These are phyloP conservation scores for Phaedon cochleariae DNA, from an alignment of 2,888 invertebrate species.

Conservation along the genomic window DNA sequence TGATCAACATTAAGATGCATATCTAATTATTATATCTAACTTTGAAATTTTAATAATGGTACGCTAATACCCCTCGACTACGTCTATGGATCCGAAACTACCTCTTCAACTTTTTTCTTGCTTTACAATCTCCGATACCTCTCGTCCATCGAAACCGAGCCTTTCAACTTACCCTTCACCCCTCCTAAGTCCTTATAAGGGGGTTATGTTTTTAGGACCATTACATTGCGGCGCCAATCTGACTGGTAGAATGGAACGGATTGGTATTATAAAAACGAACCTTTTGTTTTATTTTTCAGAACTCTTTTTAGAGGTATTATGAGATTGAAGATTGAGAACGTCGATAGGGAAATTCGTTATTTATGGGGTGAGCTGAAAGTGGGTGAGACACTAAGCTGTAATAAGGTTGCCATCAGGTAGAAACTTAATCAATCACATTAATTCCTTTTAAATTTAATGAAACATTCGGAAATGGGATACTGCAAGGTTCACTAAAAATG, in stretches of 20 bases:
- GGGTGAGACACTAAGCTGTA: not conserved
- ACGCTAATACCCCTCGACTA: not conserved
- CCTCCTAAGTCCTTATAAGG: not conserved
- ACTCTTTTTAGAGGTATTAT: not conserved
- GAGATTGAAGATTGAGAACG: not conserved
- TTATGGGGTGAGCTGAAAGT: not conserved
- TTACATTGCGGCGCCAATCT: slow-evolving; percentile 39
- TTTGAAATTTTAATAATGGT: not conserved
- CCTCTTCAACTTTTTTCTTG: slow-evolving; percentile 4
- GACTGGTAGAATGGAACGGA: slow-evolving; percentile 24
- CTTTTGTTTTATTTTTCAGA: not conserved
- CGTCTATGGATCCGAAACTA: slow-evolving; percentile 7
- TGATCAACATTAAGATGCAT: too few relatives aligned
- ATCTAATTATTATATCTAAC: too few relatives aligned
- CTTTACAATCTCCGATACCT: slow-evolving; percentile 16
- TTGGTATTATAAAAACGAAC: not conserved
- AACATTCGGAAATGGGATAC: too few relatives aligned
- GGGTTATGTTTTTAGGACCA: not conserved
- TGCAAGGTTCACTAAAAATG: too few relatives aligned
- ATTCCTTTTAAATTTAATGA: too few relatives aligned
- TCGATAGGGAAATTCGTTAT: not conserved
- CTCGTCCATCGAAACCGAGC: slow-evolving; percentile 10
- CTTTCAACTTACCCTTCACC: not conserved
- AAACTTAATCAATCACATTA: too few relatives aligned
- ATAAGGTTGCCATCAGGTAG: not conserved